phyloP scores from a whole-genome alignment of 1,140 invertebrate species.

The Drosophila elegans region DNA sequence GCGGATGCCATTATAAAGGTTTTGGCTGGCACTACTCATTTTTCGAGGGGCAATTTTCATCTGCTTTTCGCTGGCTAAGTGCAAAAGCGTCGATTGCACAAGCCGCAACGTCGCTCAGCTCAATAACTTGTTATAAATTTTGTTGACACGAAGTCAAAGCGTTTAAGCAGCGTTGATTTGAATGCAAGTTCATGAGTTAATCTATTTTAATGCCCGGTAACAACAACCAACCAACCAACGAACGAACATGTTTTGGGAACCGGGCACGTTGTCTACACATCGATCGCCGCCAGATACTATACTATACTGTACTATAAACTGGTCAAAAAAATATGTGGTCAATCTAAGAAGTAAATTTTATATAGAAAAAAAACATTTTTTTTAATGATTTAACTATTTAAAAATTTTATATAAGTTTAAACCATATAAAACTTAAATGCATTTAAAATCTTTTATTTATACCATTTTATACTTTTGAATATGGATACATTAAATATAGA shows the following conservation, averaged over 20 bases:
- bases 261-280: conserved; percentile 34
- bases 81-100: conserved; percentile 49
- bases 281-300: conserved; percentile 26
- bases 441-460: too few species aligned
- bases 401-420: too few species aligned
- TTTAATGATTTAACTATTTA: too few species aligned
- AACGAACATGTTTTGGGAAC: conserved; percentile 5
- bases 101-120: not conserved
- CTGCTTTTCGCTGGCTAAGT: conserved; percentile 42
- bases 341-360: too few species aligned
- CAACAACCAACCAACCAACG: conserved; percentile 1
- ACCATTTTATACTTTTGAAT: too few species aligned
- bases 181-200: conserved; percentile 80
- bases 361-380: too few species aligned
- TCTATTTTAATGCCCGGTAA: conserved; percentile 70
- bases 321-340: too few species aligned
- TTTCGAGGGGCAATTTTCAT: conserved; percentile 33
- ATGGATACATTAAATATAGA: too few species aligned
- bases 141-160: conserved; percentile 78
- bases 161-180: conserved; percentile 73
- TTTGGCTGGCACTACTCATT: not conserved
- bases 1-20: not conserved
- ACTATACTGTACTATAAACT: not conserved
- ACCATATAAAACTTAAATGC: too few species aligned
- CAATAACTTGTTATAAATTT: conserved; percentile 74